Base-by-base conservation (phyloP, 1,140 invertebrate genomes). In the Chironomus striatipennis region DNA sequence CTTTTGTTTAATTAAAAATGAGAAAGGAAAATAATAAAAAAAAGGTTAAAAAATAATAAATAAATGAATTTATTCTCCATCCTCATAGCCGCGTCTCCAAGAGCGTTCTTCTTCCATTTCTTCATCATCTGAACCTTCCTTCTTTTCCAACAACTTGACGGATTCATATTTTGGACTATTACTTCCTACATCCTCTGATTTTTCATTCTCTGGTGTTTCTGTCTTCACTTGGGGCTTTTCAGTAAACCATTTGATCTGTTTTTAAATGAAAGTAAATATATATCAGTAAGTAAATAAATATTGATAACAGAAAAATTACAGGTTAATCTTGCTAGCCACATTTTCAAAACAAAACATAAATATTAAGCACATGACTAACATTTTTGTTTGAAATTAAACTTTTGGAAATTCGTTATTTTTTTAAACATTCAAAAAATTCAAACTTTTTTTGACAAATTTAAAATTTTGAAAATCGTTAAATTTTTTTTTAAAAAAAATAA, bases 31-130 rank as follows among this genome's bases (percentile, higher is more conserved):
- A 57, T n/a, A 15, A 57, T 12, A 15, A 57, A 57, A 57, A 57
- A 57, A 15, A n/a, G n/a, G n/a, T n/a, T n/a, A n/a, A n/a, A 15
- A 12, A n/a, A 57, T n/a, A 57, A 57, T 57, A 57, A 57, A 57
- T 57, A n/a, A 57, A 57, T 57, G 65, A 10, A 18, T 7, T 70
- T 70, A 18, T 70, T 70, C 17, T 70, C 20, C 65, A 12, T 18
- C 65, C 8, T 70, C 65, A 70, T 70, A 70, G 7, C 65, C 65
- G 9, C 65, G 65, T 70, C 65, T 18, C 65, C 65, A 70, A 10
- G 65, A 70, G 18, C 65, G 65, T 21, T 70, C 65, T 21, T 70
- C 65, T 70, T 70, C 65, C 9, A 70, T 70, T 8, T 70, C 65
- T 10, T 70, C 65, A 8, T 70, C 65, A 9, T 70, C 65, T 18